Evolutionary conservation across 2,888 invertebrate species (phyloP), one percentile per base, ranked within the genome.

Genomic region (Selenia dentaria): DNA sequence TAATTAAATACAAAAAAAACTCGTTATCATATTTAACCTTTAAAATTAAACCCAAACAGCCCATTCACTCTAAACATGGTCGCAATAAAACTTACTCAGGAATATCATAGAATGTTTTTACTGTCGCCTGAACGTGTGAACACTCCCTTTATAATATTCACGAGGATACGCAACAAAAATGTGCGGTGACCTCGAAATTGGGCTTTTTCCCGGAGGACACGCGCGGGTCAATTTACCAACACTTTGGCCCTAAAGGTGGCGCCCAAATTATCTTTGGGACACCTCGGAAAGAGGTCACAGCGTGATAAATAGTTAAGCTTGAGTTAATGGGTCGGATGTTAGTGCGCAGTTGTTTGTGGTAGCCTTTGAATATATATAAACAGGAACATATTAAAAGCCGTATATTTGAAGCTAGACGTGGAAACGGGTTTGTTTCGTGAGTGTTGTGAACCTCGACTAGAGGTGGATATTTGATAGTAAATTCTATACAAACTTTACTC

Each of bases 231-330:
- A 80, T 80, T 83, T 74, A 67, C 71, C 66, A 74, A 74, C 75
- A 77, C 76, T 78, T 69, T 74, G 74, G 75, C 79, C 80, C 73
- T 74, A 70, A 74, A 74, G 67, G 70, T 66, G 64, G 59, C 64
- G 72, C 75, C 70, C 73, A 78, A 82, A 83, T 81, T 80, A 80
- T 80, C 75, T 80, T 70, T 65, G 74, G 76, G 75, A 79, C 74
- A 73, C 74, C 70, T 74, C 64, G 60, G 66, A 68, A 76, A 67
- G 71, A 78, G 81, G 79, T 79, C 82, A 74, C 71, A 62, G 62
- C 60, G 67, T 72, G 70, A 72, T 76, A 70, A 81, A 83, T 80
- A 77, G 73, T 76, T 74, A 70, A 79, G 67, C 69, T 65, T 64
- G 62, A 66, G 69, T 75, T 81, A 83, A 83, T 79, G 72, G 72